phyloP scores from a whole-genome alignment of 2,888 invertebrate genomes.

The Crioceris asparagi region DNA sequence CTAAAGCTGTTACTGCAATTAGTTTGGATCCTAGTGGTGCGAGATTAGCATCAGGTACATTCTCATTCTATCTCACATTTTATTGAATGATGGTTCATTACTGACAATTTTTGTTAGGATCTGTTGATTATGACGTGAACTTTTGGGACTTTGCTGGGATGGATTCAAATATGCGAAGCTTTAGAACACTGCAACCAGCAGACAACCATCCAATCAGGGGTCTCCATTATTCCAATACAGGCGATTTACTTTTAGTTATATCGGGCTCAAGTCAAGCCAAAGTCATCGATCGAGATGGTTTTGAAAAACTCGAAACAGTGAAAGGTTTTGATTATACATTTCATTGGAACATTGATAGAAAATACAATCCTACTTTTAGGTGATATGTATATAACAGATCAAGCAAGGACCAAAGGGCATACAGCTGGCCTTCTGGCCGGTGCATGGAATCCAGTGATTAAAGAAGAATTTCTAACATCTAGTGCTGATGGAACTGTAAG shows the following conservation, averaged over 20 bases:
- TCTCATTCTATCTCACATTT: too few species aligned
- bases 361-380: too few species aligned
- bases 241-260: slow-evolving; percentile 85
- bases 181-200: slow-evolving; percentile 87
- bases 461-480: slow-evolving; percentile 90
- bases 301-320: slow-evolving; percentile 83
- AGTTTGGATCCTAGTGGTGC: slow-evolving; percentile 92
- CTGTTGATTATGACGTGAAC: slow-evolving; percentile 90
- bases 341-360: too few species aligned
- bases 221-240: slow-evolving; percentile 85
- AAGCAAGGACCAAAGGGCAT: slow-evolving; percentile 86
- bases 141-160: slow-evolving; percentile 99
- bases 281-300: slow-evolving; percentile 78
- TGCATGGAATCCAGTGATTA: slow-evolving; percentile 83
- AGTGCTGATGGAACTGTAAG: slow-evolving; percentile 89
- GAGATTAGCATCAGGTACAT: slow-evolving; percentile 43
- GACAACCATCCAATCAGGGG: slow-evolving; percentile 90
- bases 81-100: too few species aligned
- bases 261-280: slow-evolving; percentile 90
- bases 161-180: slow-evolving; percentile 85
- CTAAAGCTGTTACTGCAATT: slow-evolving; percentile 79
- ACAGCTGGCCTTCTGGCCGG: slow-evolving; percentile 82
- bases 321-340: too few species aligned
- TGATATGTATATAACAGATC: slow-evolving; percentile 77
- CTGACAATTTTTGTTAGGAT: too few species aligned